Percentiles rank a stretch among this genome's conserved stretches.
These are phyloP conservation scores for Brachionichthys hirsutus DNA, from an alignment of 2,113 vertebrate genomes.

Conservation along the genomic window DNA sequence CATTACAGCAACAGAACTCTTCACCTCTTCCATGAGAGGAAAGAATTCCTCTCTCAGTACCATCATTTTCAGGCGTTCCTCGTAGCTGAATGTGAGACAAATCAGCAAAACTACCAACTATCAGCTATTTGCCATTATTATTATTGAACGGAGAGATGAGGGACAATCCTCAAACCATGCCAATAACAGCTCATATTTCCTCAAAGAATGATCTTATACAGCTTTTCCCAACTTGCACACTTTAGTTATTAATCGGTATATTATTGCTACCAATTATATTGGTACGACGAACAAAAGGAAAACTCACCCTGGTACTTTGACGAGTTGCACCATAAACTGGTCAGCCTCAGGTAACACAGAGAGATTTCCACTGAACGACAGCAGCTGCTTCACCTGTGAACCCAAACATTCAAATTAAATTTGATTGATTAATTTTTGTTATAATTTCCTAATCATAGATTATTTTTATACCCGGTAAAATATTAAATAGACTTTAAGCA, in stretches of 20 bases:
- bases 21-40: slow-evolving; percentile 75
- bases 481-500: background rate
- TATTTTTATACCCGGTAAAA: too few relatives aligned
- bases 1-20: slow-evolving; percentile 72
- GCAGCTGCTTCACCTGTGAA: slow-evolving; percentile 75
- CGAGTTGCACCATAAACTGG: slow-evolving; percentile 78
- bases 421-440: too few relatives aligned
- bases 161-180: background rate
- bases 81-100: slow-evolving; percentile 68
- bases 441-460: background rate
- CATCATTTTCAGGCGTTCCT: slow-evolving; percentile 73
- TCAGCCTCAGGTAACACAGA: slow-evolving; percentile 75
- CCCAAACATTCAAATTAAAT: background rate
- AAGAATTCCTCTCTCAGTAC: slow-evolving; percentile 82
- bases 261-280: too few relatives aligned
- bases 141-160: too few relatives aligned
- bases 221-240: too few relatives aligned
- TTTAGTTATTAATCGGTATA: too few relatives aligned
- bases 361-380: slow-evolving; percentile 69
- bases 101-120: background rate
- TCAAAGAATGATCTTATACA: too few relatives aligned
- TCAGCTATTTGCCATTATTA: background rate
- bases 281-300: background rate
- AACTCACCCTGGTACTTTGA: slow-evolving; percentile 76
- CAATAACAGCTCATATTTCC: too few relatives aligned